Percentiles rank a stretch among this genome's conserved stretches.
Evolutionary conservation across 1,140 invertebrate genomes (phyloP).

Genomic region (Megalonaias nervosa): DNA sequence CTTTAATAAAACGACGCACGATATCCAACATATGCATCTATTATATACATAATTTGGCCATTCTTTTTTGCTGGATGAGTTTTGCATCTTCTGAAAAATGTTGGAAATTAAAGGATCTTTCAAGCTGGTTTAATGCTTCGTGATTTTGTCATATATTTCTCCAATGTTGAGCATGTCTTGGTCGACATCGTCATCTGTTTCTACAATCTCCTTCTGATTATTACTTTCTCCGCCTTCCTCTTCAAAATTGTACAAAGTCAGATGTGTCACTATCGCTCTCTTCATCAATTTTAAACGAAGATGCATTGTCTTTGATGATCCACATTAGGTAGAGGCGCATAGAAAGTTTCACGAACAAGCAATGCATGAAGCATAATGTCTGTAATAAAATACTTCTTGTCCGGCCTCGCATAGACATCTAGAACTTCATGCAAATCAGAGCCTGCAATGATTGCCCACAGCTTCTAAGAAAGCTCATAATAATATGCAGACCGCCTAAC

Average conservation of each 20-base stretch:
- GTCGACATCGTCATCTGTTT: background rate
- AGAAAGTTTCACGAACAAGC: too few species aligned
- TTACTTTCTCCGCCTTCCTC: too few species aligned
- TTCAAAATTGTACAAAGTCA: too few species aligned
- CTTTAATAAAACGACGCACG: constrained; percentile 35
- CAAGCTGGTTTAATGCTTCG: background rate
- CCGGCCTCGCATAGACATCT: background rate
- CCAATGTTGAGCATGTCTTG: background rate
- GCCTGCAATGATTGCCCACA: constrained; percentile 41
- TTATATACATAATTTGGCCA: constrained; percentile 35
- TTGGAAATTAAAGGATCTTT: too few species aligned
- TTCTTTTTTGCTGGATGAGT: constrained; percentile 5
- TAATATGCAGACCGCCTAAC: constrained; percentile 25
- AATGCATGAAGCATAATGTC: too few species aligned
- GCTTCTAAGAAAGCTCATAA: constrained; percentile 43
- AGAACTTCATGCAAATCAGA: background rate
- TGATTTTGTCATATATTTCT: background rate
- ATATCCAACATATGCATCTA: constrained; percentile 48
- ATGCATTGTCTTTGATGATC: too few species aligned
- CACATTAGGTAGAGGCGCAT: too few species aligned
- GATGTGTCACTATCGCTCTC: too few species aligned
- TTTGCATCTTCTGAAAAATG: background rate
- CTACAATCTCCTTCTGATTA: background rate
- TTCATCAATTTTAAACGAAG: too few species aligned
- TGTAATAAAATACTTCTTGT: too few species aligned